phyloP scores from a whole-genome alignment of 2,888 invertebrate genomes.

The Tribolium freemani region DNA sequence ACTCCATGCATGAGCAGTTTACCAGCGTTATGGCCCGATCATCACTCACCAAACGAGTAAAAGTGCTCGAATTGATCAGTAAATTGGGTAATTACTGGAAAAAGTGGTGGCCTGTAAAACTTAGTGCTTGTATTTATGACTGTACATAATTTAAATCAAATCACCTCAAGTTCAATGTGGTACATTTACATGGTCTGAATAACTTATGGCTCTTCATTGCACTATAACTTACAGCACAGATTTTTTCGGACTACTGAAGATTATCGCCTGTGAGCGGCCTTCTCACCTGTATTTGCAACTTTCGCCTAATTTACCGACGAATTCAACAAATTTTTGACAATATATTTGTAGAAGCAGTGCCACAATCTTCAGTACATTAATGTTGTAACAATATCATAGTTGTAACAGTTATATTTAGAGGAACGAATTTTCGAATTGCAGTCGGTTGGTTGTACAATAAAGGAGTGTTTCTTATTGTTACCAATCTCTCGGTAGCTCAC shows the following conservation, averaged over 20 bases:
- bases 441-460: constrained; percentile 11
- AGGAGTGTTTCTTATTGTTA: constrained; percentile 2
- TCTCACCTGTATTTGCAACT: not conserved
- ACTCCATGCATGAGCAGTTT: constrained; percentile 52
- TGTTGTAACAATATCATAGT: constrained; percentile 37
- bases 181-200: constrained; percentile 42
- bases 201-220: constrained; percentile 32
- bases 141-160: constrained; percentile 49
- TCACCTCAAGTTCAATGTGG: constrained; percentile 52
- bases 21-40: constrained; percentile 54
- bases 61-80: constrained; percentile 12
- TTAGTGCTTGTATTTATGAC: constrained; percentile 42
- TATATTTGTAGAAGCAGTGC: constrained; percentile 15
- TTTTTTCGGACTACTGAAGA: constrained; percentile 21
- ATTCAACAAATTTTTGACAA: constrained; percentile 21
- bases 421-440: constrained; percentile 9
- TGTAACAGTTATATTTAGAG: constrained; percentile 26
- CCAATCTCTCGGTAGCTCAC: constrained; percentile 26
- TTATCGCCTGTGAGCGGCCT: constrained; percentile 35
- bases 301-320: constrained; percentile 25
- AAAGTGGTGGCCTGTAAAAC: constrained; percentile 36
- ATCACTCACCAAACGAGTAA: constrained; percentile 44
- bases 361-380: constrained; percentile 37
- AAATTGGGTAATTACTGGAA: constrained; percentile 13
- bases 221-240: constrained; percentile 39